Evolutionary conservation across 2,113 vertebrate genomes (phyloP).

Genomic region (Laterallus jamaicensis): DNA sequence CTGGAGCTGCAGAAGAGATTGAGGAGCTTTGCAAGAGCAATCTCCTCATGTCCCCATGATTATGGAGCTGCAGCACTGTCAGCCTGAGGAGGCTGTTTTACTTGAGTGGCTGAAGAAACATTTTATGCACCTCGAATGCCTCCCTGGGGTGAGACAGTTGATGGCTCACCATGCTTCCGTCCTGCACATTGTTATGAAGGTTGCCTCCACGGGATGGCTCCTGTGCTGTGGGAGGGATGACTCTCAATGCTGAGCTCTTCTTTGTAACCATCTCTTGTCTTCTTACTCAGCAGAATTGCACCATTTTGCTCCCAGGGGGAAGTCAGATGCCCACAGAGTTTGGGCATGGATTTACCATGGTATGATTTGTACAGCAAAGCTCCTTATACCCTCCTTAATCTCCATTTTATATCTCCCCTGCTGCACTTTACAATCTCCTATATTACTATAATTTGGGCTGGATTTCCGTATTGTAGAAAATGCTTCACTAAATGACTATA

Average conservation of each 20-base stretch:
- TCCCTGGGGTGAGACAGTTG: background rate
- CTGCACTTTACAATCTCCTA: constrained; percentile 60
- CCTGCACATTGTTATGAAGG: background rate
- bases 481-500: background rate
- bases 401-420: constrained; percentile 57
- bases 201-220: background rate
- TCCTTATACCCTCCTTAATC: constrained; percentile 65
- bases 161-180: background rate
- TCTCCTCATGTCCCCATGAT: background rate
- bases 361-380: constrained; percentile 38
- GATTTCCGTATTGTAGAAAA: constrained; percentile 48
- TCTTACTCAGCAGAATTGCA: background rate
- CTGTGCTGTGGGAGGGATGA: background rate
- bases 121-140: background rate
- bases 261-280: background rate
- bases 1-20: background rate
- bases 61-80: background rate
- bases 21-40: accelerated
- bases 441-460: constrained; percentile 53
- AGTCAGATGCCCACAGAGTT: background rate
- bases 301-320: background rate
- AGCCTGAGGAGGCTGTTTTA: background rate
- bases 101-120: background rate
- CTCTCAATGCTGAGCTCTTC: background rate
- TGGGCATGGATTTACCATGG: background rate